Conservation (phyloP, 2,888 invertebrate species). For the Autographa pulchrina region DNA sequence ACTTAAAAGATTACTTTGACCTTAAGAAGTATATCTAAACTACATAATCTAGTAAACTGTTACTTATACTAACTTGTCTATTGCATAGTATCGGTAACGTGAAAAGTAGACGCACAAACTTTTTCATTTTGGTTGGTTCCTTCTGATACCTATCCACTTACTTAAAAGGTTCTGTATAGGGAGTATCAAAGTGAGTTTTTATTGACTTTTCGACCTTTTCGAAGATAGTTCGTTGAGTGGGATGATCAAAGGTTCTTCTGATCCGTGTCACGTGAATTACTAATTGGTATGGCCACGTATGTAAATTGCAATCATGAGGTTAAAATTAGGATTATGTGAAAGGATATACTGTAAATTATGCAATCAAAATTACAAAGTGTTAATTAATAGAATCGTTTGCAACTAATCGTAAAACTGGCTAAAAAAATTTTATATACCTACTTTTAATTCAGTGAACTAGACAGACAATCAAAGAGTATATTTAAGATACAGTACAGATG, state of each 20-base stretch:
- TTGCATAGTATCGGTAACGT: neutral
- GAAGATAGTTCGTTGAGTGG: neutral
- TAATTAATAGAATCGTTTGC: too few species aligned
- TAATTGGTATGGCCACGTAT: neutral
- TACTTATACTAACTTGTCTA: neutral
- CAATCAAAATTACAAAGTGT: too few species aligned
- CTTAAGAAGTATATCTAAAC: neutral
- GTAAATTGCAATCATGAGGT: too few species aligned
- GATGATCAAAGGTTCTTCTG: neutral
- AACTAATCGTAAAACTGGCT: too few species aligned
- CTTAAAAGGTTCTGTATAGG: neutral
- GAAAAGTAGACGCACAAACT: neutral
- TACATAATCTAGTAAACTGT: neutral
- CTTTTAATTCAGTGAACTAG: too few species aligned
- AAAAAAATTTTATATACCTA: too few species aligned
- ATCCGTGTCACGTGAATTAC: neutral
- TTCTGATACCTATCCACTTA: neutral
- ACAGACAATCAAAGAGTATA: too few species aligned
- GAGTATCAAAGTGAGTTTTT: neutral
- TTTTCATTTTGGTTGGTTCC: neutral
- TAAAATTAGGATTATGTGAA: too few species aligned
- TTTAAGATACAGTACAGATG: too few species aligned
- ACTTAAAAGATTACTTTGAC: neutral
- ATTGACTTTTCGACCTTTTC: slow-evolving; percentile 1
- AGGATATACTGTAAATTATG: too few species aligned